Conservation (phyloP, 1,140 invertebrate genomes). For the Apis mellifera region Amel_HAv3.1 CM009932.2:7756001-7756500, state of each 20-base stretch:
- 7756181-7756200: neutral
- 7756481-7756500: neutral
- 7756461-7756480: neutral
- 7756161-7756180: slow-evolving; percentile 11
- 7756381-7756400: neutral
- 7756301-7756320: neutral
- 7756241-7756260: neutral
- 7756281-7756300: neutral
- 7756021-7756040: neutral
- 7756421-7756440: neutral
- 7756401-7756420: neutral
- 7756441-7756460: neutral
- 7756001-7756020: neutral
- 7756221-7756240: slow-evolving; percentile 21
- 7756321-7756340: neutral
- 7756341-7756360: neutral
- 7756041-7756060: slow-evolving; percentile 20
- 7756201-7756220: neutral
- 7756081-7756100: neutral
- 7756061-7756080: slow-evolving; percentile 16
- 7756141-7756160: neutral
- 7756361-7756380: neutral
- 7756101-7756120: neutral
- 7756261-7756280: neutral
- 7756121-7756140: neutral